These are phyloP conservation scores for Tor tambroides DNA, from an alignment of 2,113 vertebrate species.

Conservation along the genomic window DNA sequence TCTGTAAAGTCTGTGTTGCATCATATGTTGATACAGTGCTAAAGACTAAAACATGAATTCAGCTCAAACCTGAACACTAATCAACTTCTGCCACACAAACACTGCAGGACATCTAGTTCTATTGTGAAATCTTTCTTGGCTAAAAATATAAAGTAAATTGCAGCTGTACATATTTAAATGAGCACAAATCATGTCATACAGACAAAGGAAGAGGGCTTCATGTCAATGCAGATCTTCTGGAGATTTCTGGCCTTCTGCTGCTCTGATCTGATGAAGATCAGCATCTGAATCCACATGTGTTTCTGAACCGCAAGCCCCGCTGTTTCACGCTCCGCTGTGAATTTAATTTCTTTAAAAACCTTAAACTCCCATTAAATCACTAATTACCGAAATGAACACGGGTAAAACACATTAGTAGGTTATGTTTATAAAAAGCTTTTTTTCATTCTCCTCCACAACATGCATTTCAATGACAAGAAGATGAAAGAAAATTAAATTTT, in stretches of 20 bases:
- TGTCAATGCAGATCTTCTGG: neutral
- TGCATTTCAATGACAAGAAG: slow-evolving; percentile 78
- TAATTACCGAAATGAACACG: slow-evolving; percentile 55
- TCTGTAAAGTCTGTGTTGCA: neutral
- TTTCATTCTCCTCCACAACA: slow-evolving; percentile 55
- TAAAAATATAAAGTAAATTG: neutral
- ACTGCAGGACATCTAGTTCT: neutral
- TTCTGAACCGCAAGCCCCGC: neutral
- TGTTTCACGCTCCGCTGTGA: slow-evolving; percentile 35
- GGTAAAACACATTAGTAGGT: slow-evolving; percentile 54
- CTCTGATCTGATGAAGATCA: neutral
- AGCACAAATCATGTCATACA: neutral
- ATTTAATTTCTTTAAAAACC: slow-evolving; percentile 51
- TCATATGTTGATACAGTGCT: neutral
- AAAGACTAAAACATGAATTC: neutral
- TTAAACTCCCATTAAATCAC: slow-evolving; percentile 56
- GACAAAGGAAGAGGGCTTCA: neutral
- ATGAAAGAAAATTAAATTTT: slow-evolving; percentile 77
- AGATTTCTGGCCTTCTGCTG: neutral
- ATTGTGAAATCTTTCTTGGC: neutral
- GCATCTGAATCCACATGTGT: neutral
- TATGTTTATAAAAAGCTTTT: slow-evolving; percentile 55
- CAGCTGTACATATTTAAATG: neutral
- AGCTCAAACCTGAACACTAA: neutral
- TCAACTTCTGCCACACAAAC: neutral